Percentiles rank a stretch among this genome's conserved stretches.
phyloP scores from a whole-genome alignment of 2,888 invertebrate species.

The Dynastes maya region DNA sequence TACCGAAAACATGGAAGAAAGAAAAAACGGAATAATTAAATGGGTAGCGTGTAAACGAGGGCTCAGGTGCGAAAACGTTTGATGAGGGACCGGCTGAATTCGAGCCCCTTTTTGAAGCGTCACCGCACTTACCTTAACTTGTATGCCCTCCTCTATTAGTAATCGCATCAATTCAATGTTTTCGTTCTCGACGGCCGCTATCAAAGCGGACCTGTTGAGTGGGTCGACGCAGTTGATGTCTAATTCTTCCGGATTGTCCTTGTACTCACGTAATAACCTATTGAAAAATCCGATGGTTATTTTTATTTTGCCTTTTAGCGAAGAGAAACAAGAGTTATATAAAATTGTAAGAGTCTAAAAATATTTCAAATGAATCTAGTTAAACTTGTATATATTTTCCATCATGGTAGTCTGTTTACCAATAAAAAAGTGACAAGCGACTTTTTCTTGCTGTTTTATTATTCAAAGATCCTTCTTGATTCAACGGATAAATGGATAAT shows the following conservation, averaged over 20 bases:
- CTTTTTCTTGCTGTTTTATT: no score
- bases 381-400: no score
- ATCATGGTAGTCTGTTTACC: no score
- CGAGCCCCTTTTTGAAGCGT: background rate
- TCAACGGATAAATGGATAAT: no score
- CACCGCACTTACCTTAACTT: constrained; percentile 79
- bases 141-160: constrained; percentile 85
- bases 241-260: constrained; percentile 78
- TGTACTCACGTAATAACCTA: constrained; percentile 82
- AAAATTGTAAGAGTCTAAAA: no score
- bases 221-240: constrained; percentile 98
- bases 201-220: constrained; percentile 91
- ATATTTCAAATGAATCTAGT: no score
- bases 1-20: constrained; percentile 48
- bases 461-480: no score
- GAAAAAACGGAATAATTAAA: constrained; percentile 12
- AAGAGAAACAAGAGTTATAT: no score
- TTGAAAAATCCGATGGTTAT: constrained; percentile 41
- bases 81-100: no score
- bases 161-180: constrained; percentile 93
- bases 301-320: no score
- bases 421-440: no score
- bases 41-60: background rate
- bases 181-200: constrained; percentile 97
- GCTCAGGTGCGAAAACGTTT: no score